These are phyloP conservation scores for Actinia tenebrosa DNA, from an alignment of 64 coral and sea anemone genomes.

Conservation along the genomic window DNA sequence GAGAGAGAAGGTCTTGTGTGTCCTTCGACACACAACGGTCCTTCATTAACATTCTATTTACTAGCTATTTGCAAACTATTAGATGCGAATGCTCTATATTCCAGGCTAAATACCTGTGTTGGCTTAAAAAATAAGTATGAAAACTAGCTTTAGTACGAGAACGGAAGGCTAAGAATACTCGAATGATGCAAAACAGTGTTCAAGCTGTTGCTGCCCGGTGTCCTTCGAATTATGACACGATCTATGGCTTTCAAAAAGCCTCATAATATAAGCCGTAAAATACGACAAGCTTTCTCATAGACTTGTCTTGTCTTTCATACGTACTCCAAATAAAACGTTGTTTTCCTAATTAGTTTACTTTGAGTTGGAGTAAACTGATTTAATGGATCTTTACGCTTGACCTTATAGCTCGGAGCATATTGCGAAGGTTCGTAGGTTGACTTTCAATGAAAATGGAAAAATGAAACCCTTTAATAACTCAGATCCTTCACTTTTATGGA, in stretches of 20 bases:
- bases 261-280: not conserved
- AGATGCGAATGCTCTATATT: not conserved
- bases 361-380: not conserved
- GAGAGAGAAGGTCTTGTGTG: not conserved
- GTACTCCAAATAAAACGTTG: not conserved
- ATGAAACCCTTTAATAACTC: not conserved
- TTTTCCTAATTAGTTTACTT: not conserved
- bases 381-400: not conserved
- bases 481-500: not conserved
- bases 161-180: not conserved
- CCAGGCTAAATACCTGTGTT: not conserved
- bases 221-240: not conserved
- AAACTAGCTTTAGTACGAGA: not conserved
- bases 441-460: not conserved
- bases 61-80: constrained; percentile 38
- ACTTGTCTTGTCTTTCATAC: not conserved
- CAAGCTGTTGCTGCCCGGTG: not conserved
- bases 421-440: not conserved
- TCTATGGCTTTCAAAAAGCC: not conserved
- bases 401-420: not conserved
- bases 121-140: not conserved
- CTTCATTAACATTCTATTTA: constrained; percentile 38
- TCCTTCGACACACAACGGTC: not conserved
- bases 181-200: not conserved
- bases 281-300: not conserved